A percentile compares a stretch with the other conserved stretches of the same genome.
Conservation (phyloP, 2,888 invertebrate species). For the Hemicrepidius hirtus region DNA sequence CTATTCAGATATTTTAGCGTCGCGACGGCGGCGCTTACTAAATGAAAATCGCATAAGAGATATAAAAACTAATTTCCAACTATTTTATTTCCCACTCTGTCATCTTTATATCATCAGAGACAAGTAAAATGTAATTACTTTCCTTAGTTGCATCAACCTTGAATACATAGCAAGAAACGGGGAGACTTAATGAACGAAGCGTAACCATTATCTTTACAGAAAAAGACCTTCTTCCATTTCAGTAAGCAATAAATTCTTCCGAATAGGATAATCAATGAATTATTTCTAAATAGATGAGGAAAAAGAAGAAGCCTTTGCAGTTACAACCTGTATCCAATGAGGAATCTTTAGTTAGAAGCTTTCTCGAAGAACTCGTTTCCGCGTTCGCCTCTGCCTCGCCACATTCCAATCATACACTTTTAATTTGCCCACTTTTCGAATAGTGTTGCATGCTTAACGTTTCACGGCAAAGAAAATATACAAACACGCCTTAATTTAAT, state of each 20-base stretch:
- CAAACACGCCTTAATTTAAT: no score
- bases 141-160: constrained; percentile 15
- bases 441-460: constrained; percentile 12
- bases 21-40: no score
- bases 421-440: constrained; percentile 35
- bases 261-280: background rate
- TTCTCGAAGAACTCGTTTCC: constrained; percentile 50
- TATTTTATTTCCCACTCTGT: background rate
- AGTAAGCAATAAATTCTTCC: constrained; percentile 14
- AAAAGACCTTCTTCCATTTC: constrained; percentile 22
- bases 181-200: constrained; percentile 26
- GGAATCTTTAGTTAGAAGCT: constrained; percentile 32
- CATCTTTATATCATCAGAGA: background rate
- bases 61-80: background rate
- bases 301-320: background rate
- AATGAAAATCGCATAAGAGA: no score
- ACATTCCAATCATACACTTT: constrained; percentile 47
- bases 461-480: background rate
- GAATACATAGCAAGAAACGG: background rate
- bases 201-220: constrained; percentile 15
- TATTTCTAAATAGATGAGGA: background rate
- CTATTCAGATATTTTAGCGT: no score
- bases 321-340: background rate
- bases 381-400: constrained; percentile 37
- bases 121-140: constrained; percentile 13